Evolutionary conservation across 2,797 vertebrate genomes (phyloP), one percentile per base, ranked within the genome.

Genomic region (Tragelaphus eurycerus): DNA sequence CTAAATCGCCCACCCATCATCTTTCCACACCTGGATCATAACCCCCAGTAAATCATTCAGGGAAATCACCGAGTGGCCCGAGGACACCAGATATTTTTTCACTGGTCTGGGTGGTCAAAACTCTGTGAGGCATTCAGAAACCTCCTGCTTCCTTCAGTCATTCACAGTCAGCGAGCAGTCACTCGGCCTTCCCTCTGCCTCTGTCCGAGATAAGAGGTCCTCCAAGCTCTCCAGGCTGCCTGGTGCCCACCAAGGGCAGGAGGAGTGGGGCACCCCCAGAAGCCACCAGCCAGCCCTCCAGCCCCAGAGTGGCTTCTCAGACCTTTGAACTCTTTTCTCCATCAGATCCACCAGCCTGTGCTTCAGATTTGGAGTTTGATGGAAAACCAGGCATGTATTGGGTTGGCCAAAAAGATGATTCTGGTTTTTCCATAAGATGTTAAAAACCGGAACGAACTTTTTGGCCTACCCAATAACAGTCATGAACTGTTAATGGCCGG

Each of bases 181-280:
- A 38, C n/a, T 54, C 3, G 0, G 59, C 19, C 55, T 46, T n/a
- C n/a, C 15, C 62, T 54, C n/a, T 27, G 46, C 86, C 48, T 43
- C 38, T 10, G 15, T 16, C 79, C 1, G 0, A 14, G 52, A 34
- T 8, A 4, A 27, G 79, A 19, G 90, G 62, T 25, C 29, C 57
- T n/a, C 46, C 2, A 27, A 4, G 12, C 6, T 29, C n/a, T 23
- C 2, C 1, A 27, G 8, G 29, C 60, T 12, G 4, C 29, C n/a
- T 11, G 15, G 78, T 60, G 6, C 25, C 52, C 5, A 1, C 31
- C 76, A 13, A 0, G 9, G 3, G 13, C 1, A 6, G 43, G 43
- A 25, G 16, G 17, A 8, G 3, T 48, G 9, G 16, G 9, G n/a
- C 9, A 10, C 48, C 12, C 62, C 2, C 6, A 19, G 62, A 83